These are phyloP conservation scores for Parotocinclus haroldoi DNA, from an alignment of 2,797 vertebrate genomes.

Conservation along the genomic window DNA sequence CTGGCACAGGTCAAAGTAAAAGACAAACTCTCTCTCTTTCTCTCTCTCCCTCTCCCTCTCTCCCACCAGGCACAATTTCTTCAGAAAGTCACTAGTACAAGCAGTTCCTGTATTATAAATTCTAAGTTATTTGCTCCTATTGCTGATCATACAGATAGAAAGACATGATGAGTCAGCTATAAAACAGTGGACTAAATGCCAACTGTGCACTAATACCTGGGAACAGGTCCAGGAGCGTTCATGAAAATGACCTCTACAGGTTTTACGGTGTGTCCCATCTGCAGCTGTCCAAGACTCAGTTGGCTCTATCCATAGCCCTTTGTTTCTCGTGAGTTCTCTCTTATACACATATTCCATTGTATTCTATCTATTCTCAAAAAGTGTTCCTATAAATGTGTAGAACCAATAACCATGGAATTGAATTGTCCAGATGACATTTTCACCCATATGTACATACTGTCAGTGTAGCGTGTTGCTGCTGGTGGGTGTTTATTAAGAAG, in stretches of 20 bases:
- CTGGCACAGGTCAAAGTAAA: slow-evolving; percentile 71
- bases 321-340: too few relatives aligned
- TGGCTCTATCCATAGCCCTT: slow-evolving; percentile 2
- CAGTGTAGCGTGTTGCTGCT: too few relatives aligned
- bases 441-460: too few relatives aligned
- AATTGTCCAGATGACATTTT: too few relatives aligned
- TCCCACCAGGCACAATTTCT: slow-evolving; percentile 48
- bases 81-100: slow-evolving; percentile 28
- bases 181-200: slow-evolving; percentile 41
- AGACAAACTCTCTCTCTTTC: slow-evolving; percentile 57
- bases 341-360: too few relatives aligned
- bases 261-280: slow-evolving; percentile 20
- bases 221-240: slow-evolving; percentile 58
- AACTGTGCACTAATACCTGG: slow-evolving; percentile 65
- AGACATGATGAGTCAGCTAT: slow-evolving; percentile 67
- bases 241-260: slow-evolving; percentile 60
- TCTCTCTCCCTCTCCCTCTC: slow-evolving; percentile 30
- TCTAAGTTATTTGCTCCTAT: slow-evolving; percentile 61
- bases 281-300: slow-evolving; percentile 38
- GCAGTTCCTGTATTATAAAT: slow-evolving; percentile 56
- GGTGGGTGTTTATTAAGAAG: too few relatives aligned
- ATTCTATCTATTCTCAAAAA: too few relatives aligned
- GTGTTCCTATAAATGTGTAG: too few relatives aligned
- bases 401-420: too few relatives aligned
- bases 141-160: slow-evolving; percentile 65